Evolutionary conservation across 2,888 invertebrate genomes (phyloP).

Genomic region (Synanthedon formicaeformis): DNA sequence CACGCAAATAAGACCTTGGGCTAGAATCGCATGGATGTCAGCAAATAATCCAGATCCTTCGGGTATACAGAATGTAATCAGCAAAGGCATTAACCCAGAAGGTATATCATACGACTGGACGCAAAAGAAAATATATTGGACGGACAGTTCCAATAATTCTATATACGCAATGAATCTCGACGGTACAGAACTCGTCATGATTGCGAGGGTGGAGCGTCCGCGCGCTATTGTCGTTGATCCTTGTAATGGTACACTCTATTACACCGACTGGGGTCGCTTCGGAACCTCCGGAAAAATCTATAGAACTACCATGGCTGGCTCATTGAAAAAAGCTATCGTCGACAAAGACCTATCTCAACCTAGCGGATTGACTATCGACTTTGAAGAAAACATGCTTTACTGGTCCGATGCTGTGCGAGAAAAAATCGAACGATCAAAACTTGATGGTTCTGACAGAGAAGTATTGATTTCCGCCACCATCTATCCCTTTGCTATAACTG

Average conservation of each 20-base stretch:
- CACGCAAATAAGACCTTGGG: slow-evolving; percentile 93
- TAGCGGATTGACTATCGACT: slow-evolving; percentile 95
- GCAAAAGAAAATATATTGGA: slow-evolving; percentile 97
- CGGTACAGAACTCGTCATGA: slow-evolving; percentile 88
- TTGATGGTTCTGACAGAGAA: slow-evolving; percentile 89
- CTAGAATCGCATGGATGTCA: slow-evolving; percentile 85
- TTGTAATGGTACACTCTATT: slow-evolving; percentile 94
- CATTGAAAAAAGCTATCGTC: slow-evolving; percentile 87
- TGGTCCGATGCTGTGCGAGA: slow-evolving; percentile 98
- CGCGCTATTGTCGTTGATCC: slow-evolving; percentile 96
- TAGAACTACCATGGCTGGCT: slow-evolving; percentile 96
- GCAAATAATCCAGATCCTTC: slow-evolving; percentile 75
- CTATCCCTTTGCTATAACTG: slow-evolving; percentile 95
- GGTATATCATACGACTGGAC: slow-evolving; percentile 98
- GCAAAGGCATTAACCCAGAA: slow-evolving; percentile 89
- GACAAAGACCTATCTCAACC: slow-evolving; percentile 94
- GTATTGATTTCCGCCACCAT: slow-evolving; percentile 89
- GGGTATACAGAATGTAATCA: slow-evolving; percentile 77
- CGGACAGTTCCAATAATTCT: slow-evolving; percentile 93
- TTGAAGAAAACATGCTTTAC: slow-evolving; percentile 90
- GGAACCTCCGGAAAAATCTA: slow-evolving; percentile 95
- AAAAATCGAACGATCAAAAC: slow-evolving; percentile 91
- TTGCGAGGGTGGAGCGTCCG: slow-evolving; percentile 92
- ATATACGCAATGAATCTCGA: slow-evolving; percentile 96
- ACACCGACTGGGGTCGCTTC: slow-evolving; percentile 95